phyloP scores from a whole-genome alignment of 2,113 vertebrate species.

The Laterallus jamaicensis region DNA sequence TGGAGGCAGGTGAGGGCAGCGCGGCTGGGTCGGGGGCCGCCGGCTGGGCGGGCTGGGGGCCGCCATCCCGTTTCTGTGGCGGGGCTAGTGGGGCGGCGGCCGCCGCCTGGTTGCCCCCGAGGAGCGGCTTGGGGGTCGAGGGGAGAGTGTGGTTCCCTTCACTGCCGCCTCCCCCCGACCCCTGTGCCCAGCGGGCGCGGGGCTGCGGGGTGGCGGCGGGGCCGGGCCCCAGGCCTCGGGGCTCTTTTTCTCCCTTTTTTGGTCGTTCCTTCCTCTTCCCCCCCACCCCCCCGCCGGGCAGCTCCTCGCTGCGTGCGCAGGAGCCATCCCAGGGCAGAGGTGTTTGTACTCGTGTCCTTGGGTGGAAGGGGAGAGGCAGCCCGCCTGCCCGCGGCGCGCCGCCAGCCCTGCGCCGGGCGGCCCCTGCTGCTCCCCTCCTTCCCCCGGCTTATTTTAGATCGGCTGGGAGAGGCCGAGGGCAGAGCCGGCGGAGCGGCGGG shows the following conservation, averaged over 20 bases:
- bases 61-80: neutral
- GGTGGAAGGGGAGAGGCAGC: slow-evolving; percentile 16
- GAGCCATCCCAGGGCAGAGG: slow-evolving; percentile 45
- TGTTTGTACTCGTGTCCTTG: slow-evolving; percentile 57
- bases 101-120: too few relatives aligned
- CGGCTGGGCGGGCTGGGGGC: too few relatives aligned
- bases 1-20: neutral
- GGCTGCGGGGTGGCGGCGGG: neutral
- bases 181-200: neutral
- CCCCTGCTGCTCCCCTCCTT: neutral
- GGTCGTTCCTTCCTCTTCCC: neutral
- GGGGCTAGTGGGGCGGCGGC: neutral
- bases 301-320: slow-evolving; percentile 39
- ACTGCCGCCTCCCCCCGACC: neutral
- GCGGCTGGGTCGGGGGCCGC: neutral
- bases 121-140: neutral
- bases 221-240: neutral
- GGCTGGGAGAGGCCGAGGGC: neutral
- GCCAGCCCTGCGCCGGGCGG: neutral
- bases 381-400: neutral
- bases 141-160: too few relatives aligned
- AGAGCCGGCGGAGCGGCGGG: neutral
- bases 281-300: neutral
- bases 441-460: neutral
- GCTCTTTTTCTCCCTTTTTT: neutral